Conservation (phyloP, 2,113 vertebrate species). For the Platycercus adscitus region DNA sequence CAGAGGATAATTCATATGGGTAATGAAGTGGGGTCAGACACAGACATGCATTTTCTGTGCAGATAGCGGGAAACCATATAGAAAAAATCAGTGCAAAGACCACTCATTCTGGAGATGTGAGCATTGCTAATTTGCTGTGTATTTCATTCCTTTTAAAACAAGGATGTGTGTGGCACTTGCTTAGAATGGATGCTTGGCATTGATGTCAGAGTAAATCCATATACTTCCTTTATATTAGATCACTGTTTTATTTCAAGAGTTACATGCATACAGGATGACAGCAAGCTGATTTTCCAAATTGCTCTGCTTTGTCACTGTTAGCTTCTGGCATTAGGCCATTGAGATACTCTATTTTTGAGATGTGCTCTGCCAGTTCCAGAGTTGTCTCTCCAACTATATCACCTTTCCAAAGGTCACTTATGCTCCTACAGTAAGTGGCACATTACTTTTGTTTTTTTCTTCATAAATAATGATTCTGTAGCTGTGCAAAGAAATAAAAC, state of each 20-base stretch:
- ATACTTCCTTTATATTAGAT: slow-evolving; percentile 49
- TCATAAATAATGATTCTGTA: neutral
- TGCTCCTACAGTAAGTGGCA: neutral
- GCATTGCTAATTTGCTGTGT: neutral
- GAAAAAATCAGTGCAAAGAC: neutral
- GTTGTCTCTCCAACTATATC: neutral
- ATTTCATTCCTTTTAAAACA: neutral
- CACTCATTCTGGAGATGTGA: neutral
- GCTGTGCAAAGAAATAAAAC: neutral
- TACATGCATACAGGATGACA: slow-evolving; percentile 51
- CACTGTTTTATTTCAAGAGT: slow-evolving; percentile 50
- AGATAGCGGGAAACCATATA: neutral
- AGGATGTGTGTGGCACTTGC: neutral
- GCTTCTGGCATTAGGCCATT: slow-evolving; percentile 37
- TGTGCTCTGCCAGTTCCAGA: slow-evolving; percentile 31
- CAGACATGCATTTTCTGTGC: neutral
- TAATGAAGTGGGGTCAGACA: neutral
- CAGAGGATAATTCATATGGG: neutral
- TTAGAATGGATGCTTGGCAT: neutral
- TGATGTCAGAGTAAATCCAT: slow-evolving; percentile 45
- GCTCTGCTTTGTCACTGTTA: slow-evolving; percentile 61
- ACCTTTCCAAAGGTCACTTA: neutral
- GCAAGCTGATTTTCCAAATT: slow-evolving; percentile 65
- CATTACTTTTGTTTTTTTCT: neutral
- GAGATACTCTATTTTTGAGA: slow-evolving; percentile 21